Percentiles rank a stretch among this genome's conserved stretches.
phyloP scores from a whole-genome alignment of 2,888 invertebrate genomes.

The Plagiodera versicolora region DNA sequence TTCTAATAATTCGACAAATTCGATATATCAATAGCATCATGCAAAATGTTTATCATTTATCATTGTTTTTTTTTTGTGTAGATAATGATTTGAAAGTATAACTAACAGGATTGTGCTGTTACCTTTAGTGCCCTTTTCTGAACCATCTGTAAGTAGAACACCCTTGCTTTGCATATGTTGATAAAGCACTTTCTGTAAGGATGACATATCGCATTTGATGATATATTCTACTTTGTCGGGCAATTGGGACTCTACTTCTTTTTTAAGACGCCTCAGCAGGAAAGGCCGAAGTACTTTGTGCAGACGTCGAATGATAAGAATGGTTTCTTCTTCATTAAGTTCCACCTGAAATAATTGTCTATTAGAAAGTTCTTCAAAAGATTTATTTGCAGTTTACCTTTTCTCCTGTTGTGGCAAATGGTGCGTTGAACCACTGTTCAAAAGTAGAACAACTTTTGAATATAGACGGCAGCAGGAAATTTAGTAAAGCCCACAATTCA shows the following conservation, averaged over 20 bases:
- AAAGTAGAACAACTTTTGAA: slow-evolving; percentile 98
- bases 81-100: too few species aligned
- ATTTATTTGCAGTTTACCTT: slow-evolving; percentile 63
- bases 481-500: slow-evolving; percentile 96
- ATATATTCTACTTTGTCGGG: slow-evolving; percentile 99
- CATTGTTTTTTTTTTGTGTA: too few species aligned
- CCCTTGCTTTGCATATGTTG: slow-evolving; percentile 98
- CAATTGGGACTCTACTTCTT: slow-evolving; percentile 98
- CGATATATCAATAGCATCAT: too few species aligned
- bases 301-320: slow-evolving; percentile 97
- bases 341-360: slow-evolving; percentile 76
- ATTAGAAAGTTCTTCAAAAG: too few species aligned
- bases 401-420: slow-evolving; percentile 98
- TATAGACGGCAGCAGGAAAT: slow-evolving; percentile 96
- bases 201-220: slow-evolving; percentile 99
- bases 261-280: slow-evolving; percentile 93
- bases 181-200: slow-evolving; percentile 90
- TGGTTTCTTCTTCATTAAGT: slow-evolving; percentile 98
- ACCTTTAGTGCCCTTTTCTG: slow-evolving; percentile 86
- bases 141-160: slow-evolving; percentile 91
- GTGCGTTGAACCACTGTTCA: slow-evolving; percentile 99
- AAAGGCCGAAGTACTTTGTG: slow-evolving; percentile 99
- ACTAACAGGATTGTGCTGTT: neutral
- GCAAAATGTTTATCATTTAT: too few species aligned
- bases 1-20: too few species aligned